These are phyloP conservation scores for Morone chrysops DNA, from an alignment of 2,113 vertebrate genomes.

Conservation along the genomic window DNA sequence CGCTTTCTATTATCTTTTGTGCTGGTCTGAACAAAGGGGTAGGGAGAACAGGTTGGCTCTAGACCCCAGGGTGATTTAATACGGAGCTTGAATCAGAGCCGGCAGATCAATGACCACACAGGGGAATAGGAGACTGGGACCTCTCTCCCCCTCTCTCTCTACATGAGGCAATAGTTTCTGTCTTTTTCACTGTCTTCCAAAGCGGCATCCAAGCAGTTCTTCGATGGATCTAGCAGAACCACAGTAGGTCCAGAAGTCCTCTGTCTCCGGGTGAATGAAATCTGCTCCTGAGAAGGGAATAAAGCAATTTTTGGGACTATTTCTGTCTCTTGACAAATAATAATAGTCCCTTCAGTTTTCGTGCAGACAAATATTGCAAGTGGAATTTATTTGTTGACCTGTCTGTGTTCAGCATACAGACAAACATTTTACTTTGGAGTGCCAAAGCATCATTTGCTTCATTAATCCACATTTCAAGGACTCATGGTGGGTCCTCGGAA, in stretches of 20 bases:
- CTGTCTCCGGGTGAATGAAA: slow-evolving; percentile 20
- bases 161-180: slow-evolving; percentile 50
- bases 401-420: slow-evolving; percentile 4
- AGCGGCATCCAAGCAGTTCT: slow-evolving; percentile 33
- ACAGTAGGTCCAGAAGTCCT: slow-evolving; percentile 41
- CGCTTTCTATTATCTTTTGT: slow-evolving; percentile 75
- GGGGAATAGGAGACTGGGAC: slow-evolving; percentile 55
- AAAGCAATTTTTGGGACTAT: too few relatives aligned
- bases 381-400: neutral
- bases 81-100: slow-evolving; percentile 67
- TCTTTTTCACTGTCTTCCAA: slow-evolving; percentile 48
- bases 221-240: slow-evolving; percentile 23
- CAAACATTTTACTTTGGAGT: neutral
- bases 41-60: slow-evolving; percentile 61
- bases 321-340: too few relatives aligned
- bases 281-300: neutral
- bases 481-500: neutral
- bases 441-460: neutral
- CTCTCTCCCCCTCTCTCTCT: slow-evolving; percentile 27
- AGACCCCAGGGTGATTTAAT: slow-evolving; percentile 72
- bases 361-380: neutral
- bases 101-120: slow-evolving; percentile 75
- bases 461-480: neutral
- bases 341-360: neutral
- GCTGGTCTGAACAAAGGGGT: slow-evolving; percentile 70